Percentiles rank a stretch among this genome's conserved stretches.
Conservation (phyloP, 2,113 vertebrate genomes). For the Caretta caretta region DNA sequence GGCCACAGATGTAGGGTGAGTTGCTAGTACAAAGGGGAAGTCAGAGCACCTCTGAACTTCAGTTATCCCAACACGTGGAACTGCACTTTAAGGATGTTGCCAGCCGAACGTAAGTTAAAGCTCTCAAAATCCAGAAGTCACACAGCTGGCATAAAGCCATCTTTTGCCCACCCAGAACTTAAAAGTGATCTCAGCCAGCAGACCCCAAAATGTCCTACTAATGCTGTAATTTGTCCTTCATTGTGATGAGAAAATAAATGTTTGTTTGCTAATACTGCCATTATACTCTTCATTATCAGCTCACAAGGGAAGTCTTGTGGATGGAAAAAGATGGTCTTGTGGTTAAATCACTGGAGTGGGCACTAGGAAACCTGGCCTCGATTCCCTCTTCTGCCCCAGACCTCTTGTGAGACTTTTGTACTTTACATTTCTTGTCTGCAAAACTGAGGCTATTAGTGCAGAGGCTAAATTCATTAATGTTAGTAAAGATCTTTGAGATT, state of each 20-base stretch:
- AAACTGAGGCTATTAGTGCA: conserved; percentile 5
- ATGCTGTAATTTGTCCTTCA: background rate
- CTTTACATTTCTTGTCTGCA: conserved; percentile 21
- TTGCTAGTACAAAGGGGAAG: background rate
- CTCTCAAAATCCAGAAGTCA: background rate
- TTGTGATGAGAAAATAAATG: background rate
- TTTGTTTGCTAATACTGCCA: background rate
- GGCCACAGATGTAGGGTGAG: background rate
- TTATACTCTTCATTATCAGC: background rate
- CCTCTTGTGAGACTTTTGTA: conserved; percentile 19
- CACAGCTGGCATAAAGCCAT: background rate
- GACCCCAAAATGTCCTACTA: background rate
- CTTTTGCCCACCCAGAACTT: background rate
- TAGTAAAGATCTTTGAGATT: conserved; percentile 11
- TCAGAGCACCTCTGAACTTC: background rate
- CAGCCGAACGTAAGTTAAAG: background rate
- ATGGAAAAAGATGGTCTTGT: conserved; percentile 1
- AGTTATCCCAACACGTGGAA: background rate
- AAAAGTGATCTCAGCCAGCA: background rate
- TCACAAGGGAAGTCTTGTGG: background rate
- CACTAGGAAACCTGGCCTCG: conserved; percentile 31
- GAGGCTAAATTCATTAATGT: conserved; percentile 13
- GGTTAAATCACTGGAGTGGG: background rate
- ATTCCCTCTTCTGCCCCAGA: conserved; percentile 20
- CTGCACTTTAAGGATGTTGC: background rate